phyloP scores from a whole-genome alignment of 2,113 vertebrate species.

The Oxyura jamaicensis region DNA sequence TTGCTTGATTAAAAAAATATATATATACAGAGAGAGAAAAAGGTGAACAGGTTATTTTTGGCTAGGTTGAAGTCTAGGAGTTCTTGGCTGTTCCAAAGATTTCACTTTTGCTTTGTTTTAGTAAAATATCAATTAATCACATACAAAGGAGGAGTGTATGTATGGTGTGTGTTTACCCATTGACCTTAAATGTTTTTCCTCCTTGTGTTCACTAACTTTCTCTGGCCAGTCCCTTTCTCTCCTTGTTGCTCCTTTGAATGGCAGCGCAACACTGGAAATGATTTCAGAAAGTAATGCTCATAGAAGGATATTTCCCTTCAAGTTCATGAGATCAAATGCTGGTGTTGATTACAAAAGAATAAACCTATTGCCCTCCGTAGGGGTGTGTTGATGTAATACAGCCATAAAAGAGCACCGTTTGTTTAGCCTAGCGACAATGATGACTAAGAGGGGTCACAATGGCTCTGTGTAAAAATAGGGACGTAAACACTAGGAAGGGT shows the following conservation, averaged over 20 bases:
- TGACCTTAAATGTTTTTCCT: background rate
- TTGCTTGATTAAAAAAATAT: background rate
- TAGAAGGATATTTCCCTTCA: slow-evolving; percentile 35
- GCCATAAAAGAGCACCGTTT: slow-evolving; percentile 49
- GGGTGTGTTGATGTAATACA: slow-evolving; percentile 49
- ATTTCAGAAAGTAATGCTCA: background rate
- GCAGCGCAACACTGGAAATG: background rate
- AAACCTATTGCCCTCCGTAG: slow-evolving; percentile 51
- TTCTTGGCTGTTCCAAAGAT: background rate
- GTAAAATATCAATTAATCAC: background rate
- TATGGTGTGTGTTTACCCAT: background rate
- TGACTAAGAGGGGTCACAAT: slow-evolving; percentile 36
- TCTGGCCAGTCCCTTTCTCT: background rate
- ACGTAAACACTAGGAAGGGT: background rate
- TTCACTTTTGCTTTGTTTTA: background rate
- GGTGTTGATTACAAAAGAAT: slow-evolving; percentile 60
- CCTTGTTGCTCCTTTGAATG: background rate
- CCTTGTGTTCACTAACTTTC: background rate
- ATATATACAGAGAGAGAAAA: background rate
- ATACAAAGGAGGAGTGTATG: background rate
- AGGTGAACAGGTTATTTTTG: background rate
- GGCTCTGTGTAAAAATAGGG: background rate
- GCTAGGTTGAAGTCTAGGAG: background rate
- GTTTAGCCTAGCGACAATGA: slow-evolving; percentile 61
- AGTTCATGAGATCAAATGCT: slow-evolving; percentile 59